Percentiles rank a stretch among this genome's conserved stretches.
These are phyloP conservation scores for Dermochelys coriacea DNA, from an alignment of 2,797 vertebrate species.

Conservation along the genomic window DNA sequence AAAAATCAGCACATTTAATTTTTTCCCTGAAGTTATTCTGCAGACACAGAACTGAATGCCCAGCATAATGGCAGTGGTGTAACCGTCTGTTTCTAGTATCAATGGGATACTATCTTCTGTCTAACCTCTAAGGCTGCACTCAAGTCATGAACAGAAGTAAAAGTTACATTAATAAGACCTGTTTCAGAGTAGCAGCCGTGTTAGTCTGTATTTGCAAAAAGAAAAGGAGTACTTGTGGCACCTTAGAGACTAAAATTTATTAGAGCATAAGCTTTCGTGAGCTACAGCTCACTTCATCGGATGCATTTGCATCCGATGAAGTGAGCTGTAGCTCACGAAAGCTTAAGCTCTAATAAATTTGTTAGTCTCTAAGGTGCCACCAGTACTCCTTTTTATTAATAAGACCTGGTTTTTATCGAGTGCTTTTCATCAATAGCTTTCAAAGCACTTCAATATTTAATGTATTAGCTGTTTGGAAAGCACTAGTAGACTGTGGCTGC, in stretches of 20 bases:
- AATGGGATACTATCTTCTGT: neutral
- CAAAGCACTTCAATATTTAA: neutral
- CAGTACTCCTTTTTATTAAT: too few relatives aligned
- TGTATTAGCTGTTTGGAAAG: neutral
- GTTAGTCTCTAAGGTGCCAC: too few relatives aligned
- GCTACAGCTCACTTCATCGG: too few relatives aligned
- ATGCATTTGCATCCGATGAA: too few relatives aligned
- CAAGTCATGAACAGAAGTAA: too few relatives aligned
- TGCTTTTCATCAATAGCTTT: neutral
- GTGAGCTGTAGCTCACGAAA: too few relatives aligned
- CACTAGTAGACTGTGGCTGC: rapidly evolving
- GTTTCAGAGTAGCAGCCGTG: too few relatives aligned
- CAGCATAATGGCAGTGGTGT: neutral
- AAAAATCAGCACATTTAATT: neutral
- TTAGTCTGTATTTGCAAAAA: too few relatives aligned
- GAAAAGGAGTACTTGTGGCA: too few relatives aligned
- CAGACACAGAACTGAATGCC: neutral
- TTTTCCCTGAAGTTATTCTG: neutral
- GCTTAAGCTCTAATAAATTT: too few relatives aligned
- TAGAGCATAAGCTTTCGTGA: too few relatives aligned
- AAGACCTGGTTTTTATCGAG: neutral
- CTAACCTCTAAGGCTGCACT: neutral
- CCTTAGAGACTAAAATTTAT: too few relatives aligned
- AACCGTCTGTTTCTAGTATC: neutral
- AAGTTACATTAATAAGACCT: neutral